A percentile compares a stretch with the other conserved stretches of the same genome.
Evolutionary conservation across 2,888 invertebrate genomes (phyloP).

Genomic region (Emmelina monodactyla): DNA sequence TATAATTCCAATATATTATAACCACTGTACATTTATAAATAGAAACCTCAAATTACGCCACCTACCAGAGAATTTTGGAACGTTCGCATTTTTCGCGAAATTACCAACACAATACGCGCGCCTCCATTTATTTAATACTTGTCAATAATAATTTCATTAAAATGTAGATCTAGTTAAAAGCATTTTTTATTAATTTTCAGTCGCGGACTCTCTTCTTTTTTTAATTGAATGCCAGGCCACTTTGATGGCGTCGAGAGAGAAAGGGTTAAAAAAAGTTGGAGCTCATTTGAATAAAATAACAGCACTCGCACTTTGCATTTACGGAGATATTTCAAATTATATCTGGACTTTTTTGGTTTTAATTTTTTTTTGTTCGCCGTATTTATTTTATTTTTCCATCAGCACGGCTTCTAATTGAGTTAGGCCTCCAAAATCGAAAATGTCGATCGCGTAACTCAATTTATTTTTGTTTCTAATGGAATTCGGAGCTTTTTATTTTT

Average conservation of each 20-base stretch:
- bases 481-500: conserved; percentile 51
- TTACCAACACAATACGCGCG: conserved; percentile 42
- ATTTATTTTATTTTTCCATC: conserved; percentile 67
- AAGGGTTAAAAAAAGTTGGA: conserved; percentile 62
- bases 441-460: conserved; percentile 65
- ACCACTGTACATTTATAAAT: too few relatives aligned
- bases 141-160: conserved; percentile 68
- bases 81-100: conserved; percentile 14
- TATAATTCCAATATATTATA: too few relatives aligned
- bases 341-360: conserved; percentile 63
- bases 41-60: too few relatives aligned
- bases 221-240: conserved; percentile 68
- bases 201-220: conserved; percentile 61
- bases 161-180: conserved; percentile 68
- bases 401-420: conserved; percentile 63
- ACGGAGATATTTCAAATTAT: conserved; percentile 67
- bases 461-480: conserved; percentile 67
- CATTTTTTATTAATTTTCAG: conserved; percentile 67
- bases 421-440: conserved; percentile 63
- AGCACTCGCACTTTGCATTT: conserved; percentile 67
- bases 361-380: conserved; percentile 58
- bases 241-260: conserved; percentile 60
- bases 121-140: conserved; percentile 57
- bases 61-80: too few relatives aligned
- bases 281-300: conserved; percentile 68